Base-by-base conservation (phyloP, 2,797 vertebrate genomes). In the Chaetodon trifasciatus region DNA sequence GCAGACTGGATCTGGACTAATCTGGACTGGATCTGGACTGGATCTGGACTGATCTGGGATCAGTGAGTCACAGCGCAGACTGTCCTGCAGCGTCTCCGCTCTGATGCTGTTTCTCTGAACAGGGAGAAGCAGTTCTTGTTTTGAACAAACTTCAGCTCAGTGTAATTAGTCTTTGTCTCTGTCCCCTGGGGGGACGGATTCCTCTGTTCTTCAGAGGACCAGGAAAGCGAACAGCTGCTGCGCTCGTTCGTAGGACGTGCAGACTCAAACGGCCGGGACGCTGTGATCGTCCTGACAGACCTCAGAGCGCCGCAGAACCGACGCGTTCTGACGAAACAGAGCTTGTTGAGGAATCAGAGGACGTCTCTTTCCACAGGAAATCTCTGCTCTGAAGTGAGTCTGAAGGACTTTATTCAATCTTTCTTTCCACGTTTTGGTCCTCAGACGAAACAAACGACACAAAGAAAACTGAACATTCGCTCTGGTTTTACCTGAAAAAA, bases 171-270 rank as follows among this genome's bases (percentile, higher is more conserved):
- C 5, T 0, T 35, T 5, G 32, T 32, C 39, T 72, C 17, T 17
- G 35, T n/a, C 42, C 46, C 23, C 19, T 23, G 8, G 17, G 3
- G 16, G 37, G 24, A 10, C 0, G 10, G 8, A 55, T 39, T 55
- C 10, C n/a, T 70, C 8, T 70, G 49, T 16, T 8, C 75, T 56
- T 70, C 58, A 61, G n/a, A n/a, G n/a, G n/a, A n/a, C n/a, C n/a
- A n/a, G n/a, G n/a, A n/a, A n/a, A n/a, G n/a, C n/a, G n/a, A n/a
- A n/a, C n/a, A n/a, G n/a, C n/a, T n/a, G 6, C 56, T 49, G 44
- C 44, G 16, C 28, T 37, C 23, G 6, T 4, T 37, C 23, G 6
- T 4, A 62, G 28, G 32, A 62, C 15, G 3, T 5, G 21, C 11
- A 21, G 37, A 69, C 28, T 52, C 46, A 60, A 70, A 69, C 39